Conservation (phyloP, 2,113 vertebrate genomes). For the Ciconia maguari region DNA sequence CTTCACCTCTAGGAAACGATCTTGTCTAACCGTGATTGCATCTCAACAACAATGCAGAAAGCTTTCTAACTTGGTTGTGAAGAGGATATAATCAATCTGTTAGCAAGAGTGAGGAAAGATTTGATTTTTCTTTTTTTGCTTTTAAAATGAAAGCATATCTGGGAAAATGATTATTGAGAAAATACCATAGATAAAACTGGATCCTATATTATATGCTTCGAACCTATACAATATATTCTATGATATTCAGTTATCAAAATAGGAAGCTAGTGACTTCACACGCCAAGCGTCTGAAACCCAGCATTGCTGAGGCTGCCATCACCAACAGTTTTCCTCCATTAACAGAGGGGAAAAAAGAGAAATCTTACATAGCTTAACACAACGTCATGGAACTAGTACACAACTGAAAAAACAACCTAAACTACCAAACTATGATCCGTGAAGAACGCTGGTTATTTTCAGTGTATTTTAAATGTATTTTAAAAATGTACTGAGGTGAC, state of each 20-base stretch:
- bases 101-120: not conserved
- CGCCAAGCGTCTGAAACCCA: not conserved
- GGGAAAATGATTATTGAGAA: not conserved
- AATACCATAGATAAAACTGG: not conserved
- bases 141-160: not conserved
- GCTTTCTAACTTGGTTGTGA: not conserved
- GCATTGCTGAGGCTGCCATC: not conserved
- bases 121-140: not conserved
- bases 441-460: not conserved
- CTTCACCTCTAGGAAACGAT: slow-evolving; percentile 18
- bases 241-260: not conserved
- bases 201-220: not conserved
- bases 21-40: not conserved
- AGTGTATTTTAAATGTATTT: not conserved
- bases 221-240: not conserved
- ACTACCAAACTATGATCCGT: not conserved
- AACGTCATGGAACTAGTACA: not conserved
- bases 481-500: not conserved
- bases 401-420: not conserved
- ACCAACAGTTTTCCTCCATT: not conserved
- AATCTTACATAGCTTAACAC: not conserved
- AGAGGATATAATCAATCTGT: not conserved
- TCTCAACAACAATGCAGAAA: slow-evolving; percentile 11
- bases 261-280: not conserved
- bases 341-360: not conserved